Base-by-base conservation (phyloP, 2,888 invertebrate species). In the Taphrorychus bicolor region DNA sequence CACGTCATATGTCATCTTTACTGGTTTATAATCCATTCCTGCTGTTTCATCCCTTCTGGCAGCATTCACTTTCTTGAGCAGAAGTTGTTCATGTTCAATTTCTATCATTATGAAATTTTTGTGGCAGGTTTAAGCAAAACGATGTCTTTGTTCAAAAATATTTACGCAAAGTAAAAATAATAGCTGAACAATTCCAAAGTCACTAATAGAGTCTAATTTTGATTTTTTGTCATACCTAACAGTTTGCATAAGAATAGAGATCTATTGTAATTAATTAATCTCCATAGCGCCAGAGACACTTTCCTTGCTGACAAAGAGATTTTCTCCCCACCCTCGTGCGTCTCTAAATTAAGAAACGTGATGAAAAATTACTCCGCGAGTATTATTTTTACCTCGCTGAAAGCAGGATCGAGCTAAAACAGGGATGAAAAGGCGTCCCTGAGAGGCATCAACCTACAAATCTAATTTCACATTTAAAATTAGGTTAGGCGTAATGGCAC, bases 401-500 rank as follows among this genome's bases (percentile, higher is more conserved):
- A 32, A 32, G 32, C 32, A 32, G 11, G 32, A 32, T 32, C 32
- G 32, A 7, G 32, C 32, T 32, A 32, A 32, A 32, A 32, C 3
- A 48, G 48, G 14, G 19, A 19, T 5, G 48, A 14, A 16, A 19
- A 48, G 19, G 48, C 48, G 48, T 18, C 48, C 48, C 48, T 48
- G 16, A 48, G 19, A 48, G 48, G 3, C 24, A 53, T 23, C 53
- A 53, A 53, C 53, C 53, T 53, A 24, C 22, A 53, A 53, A 53
- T 53, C 11, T 53, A 53, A 53, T 53, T 53, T 48, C 9, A 48
- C 19, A 53, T 53, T 53, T 53, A 24, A 23, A 23, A 53, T 5
- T 53, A 17, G 23, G 53, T 53, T 53, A 53, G 53, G 11, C 53
- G 24, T 53, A 53, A 53, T 53, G 53, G 23, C 53, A 53, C 23